Conservation (phyloP, 2,113 vertebrate genomes). For the Lophochroa leadbeateri region DNA sequence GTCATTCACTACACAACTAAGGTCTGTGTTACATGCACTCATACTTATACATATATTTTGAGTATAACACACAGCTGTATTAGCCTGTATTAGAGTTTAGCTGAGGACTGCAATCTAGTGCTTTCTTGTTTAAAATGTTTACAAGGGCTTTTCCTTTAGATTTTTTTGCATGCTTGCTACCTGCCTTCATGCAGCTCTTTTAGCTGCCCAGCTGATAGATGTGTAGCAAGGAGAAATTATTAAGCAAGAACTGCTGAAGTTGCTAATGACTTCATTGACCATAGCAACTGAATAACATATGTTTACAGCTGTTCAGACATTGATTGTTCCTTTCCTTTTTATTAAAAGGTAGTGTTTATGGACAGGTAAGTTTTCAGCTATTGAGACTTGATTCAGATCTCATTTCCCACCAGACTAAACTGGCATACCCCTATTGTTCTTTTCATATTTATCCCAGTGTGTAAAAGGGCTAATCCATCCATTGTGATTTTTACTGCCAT, state of each 20-base stretch:
- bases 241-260: background rate
- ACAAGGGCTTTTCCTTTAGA: background rate
- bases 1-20: conserved; percentile 10
- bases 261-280: conserved; percentile 47
- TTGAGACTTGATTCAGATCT: background rate
- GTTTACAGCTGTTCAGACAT: background rate
- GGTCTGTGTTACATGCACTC: background rate
- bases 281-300: background rate
- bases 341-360: background rate
- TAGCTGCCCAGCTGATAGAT: background rate
- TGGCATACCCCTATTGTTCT: background rate
- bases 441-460: background rate
- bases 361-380: background rate
- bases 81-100: background rate
- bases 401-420: background rate
- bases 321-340: background rate
- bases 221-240: background rate
- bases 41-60: background rate
- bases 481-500: background rate
- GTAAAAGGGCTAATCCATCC: background rate
- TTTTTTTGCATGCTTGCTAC: background rate
- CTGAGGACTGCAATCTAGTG: background rate
- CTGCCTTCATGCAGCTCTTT: background rate
- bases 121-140: conserved; percentile 45
- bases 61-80: background rate